Evolutionary conservation across 2,113 vertebrate genomes (phyloP), one percentile per base, ranked within the genome.

Genomic region (Colinus virginianus): DNA sequence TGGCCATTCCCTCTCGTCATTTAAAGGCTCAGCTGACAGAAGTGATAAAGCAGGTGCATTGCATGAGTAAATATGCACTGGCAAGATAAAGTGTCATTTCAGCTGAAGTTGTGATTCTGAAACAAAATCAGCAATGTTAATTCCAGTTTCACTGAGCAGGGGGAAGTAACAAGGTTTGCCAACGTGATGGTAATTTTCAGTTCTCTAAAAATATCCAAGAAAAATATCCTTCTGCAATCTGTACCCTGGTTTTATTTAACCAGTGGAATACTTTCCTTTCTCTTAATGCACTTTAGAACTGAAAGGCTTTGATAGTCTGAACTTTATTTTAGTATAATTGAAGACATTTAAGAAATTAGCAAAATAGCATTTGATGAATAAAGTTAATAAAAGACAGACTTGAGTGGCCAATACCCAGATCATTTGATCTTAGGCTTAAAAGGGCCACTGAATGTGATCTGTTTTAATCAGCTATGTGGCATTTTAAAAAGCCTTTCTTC

Each of bases 111-210:
- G 68, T 87, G 82, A 61, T 62, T 55, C 74, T 97, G 76, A 74
- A 92, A 94, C 86, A 91, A 95, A 90, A 92, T 80, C 88, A 83
- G 49, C 62, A 93, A 78, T 78, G 86, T 93, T 90, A 81, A 92
- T 67, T 92, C 72, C 84, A 92, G 69, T 86, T 95, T 96, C 61
- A 89, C 64, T 88, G 79, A 40, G 32, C 46, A 69, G 80, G 28
- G 6, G 0, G 58, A 62, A 69, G 86, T 26, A 76, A 82, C 91
- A 92, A 97, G 90, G 49, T 94, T 95, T 96, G 84, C 82, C 83
- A 93, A 93, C 82, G 40, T 19, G 74, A 70, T 81, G 42, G 79
- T 80, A 84, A 78, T 90, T 93, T 97, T 79, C 64, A 68, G n/a
- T 61, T 75, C 76, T 51, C 53, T 68, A 32, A 53, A 85, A 67